Percentiles rank a stretch among this genome's conserved stretches.
Conservation (phyloP, 1,140 invertebrate genomes). For the Rhyacophila brunnea region DNA sequence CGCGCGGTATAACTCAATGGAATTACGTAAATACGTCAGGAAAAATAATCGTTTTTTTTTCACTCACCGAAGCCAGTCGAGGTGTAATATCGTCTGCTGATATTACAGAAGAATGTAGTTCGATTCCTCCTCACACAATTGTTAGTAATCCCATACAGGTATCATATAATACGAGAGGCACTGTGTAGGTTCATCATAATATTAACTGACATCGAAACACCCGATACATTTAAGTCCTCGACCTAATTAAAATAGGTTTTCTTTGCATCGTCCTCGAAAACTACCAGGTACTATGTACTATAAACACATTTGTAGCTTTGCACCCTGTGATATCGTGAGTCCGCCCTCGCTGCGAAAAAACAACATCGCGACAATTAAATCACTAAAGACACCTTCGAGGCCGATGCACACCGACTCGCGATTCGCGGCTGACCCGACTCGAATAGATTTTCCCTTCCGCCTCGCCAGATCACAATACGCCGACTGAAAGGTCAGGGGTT, state of each 20-base stretch:
- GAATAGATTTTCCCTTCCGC: background rate
- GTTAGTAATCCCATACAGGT: conserved; percentile 28
- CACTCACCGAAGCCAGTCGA: conserved; percentile 14
- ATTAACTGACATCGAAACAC: conserved; percentile 22
- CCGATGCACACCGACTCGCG: background rate
- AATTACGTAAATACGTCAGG: too few species aligned
- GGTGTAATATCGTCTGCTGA: background rate
- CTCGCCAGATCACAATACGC: background rate
- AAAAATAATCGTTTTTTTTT: background rate
- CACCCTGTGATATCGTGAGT: too few species aligned
- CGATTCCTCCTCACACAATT: conserved; percentile 11
- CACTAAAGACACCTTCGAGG: too few species aligned
- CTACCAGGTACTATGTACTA: conserved; percentile 1
- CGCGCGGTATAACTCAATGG: too few species aligned
- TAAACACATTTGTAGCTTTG: conserved; percentile 9
- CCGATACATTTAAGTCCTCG: conserved; percentile 11
- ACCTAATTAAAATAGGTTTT: conserved; percentile 9
- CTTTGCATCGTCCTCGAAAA: conserved; percentile 20
- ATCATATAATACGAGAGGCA: conserved; percentile 30
- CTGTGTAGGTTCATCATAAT: conserved; percentile 30
- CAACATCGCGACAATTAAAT: too few species aligned
- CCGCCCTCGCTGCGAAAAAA: too few species aligned
- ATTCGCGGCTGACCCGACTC: too few species aligned
- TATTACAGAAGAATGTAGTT: background rate
- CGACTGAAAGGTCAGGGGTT: background rate